A percentile compares a stretch with the other conserved stretches of the same genome.
Conservation (phyloP, 2,113 vertebrate genomes). For the Trogon melanurus region DNA sequence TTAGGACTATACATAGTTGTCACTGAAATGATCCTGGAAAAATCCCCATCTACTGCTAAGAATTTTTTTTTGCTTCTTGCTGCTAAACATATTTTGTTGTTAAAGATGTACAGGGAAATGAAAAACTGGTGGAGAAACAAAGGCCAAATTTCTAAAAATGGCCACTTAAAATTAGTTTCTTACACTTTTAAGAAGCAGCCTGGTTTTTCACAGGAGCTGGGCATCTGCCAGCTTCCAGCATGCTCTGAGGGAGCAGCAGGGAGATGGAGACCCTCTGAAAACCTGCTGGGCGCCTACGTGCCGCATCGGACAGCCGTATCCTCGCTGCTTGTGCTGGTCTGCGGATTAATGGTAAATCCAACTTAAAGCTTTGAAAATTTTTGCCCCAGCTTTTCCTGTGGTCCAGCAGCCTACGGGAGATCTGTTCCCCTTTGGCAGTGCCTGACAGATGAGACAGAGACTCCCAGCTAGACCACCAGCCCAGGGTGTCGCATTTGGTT, state of each 20-base stretch:
- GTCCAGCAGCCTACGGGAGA: background rate
- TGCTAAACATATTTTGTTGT: conserved; percentile 17
- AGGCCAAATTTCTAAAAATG: background rate
- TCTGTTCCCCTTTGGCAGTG: background rate
- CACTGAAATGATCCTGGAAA: conserved; percentile 12
- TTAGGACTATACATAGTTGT: conserved; percentile 2
- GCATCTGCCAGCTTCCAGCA: background rate
- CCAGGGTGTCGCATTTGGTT: fast-evolving
- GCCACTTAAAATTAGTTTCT: background rate
- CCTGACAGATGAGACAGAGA: background rate
- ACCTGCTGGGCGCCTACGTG: background rate
- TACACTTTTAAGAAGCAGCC: background rate
- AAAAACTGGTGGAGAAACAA: background rate
- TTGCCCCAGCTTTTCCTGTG: background rate
- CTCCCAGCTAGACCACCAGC: background rate
- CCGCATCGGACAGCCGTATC: background rate
- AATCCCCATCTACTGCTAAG: conserved; percentile 14
- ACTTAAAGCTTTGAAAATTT: background rate
- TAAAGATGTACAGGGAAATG: background rate
- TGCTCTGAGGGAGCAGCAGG: background rate
- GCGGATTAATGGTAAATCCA: background rate
- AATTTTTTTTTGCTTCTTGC: background rate
- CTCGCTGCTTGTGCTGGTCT: background rate
- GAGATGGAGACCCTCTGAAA: background rate
- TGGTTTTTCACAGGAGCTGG: background rate